Evolutionary conservation across 2,113 vertebrate species (phyloP).

Genomic region (Eira barbara): DNA sequence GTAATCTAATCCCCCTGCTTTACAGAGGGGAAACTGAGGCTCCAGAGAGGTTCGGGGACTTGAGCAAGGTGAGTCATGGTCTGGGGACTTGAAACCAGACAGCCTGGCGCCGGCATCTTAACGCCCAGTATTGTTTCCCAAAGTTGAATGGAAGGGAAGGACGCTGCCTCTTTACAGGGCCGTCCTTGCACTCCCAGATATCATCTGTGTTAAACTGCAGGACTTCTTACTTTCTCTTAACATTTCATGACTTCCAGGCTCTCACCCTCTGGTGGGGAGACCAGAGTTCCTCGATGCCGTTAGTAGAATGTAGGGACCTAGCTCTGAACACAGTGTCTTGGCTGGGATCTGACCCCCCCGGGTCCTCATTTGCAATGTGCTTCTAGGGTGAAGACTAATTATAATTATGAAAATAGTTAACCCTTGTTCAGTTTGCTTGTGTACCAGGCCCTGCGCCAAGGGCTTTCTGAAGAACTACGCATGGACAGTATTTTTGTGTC

Average conservation of each 20-base stretch:
- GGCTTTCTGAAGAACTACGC: not conserved
- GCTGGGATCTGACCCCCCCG: not conserved
- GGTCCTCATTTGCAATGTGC: not conserved
- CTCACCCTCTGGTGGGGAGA: not conserved
- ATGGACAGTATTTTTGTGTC: not conserved
- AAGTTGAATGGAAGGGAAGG: not conserved
- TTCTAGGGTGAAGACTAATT: not conserved
- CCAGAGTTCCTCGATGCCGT: not conserved
- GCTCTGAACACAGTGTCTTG: not conserved
- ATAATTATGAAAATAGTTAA: not conserved
- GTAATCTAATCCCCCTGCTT: not conserved
- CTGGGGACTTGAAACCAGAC: not conserved
- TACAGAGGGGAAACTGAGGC: conserved; percentile 15
- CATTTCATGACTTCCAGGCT: not conserved
- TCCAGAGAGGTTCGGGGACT: not conserved
- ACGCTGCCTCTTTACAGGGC: not conserved
- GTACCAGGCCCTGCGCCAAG: not conserved
- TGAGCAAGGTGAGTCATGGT: not conserved
- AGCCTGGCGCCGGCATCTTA: not conserved
- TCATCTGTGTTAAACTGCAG: not conserved
- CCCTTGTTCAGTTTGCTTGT: not conserved
- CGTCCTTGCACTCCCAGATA: not conserved
- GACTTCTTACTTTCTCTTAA: not conserved
- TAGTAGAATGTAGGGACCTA: not conserved
- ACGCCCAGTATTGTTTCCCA: not conserved